phyloP scores from a whole-genome alignment of 2,797 vertebrate genomes.

The Acanthis flammea region DNA sequence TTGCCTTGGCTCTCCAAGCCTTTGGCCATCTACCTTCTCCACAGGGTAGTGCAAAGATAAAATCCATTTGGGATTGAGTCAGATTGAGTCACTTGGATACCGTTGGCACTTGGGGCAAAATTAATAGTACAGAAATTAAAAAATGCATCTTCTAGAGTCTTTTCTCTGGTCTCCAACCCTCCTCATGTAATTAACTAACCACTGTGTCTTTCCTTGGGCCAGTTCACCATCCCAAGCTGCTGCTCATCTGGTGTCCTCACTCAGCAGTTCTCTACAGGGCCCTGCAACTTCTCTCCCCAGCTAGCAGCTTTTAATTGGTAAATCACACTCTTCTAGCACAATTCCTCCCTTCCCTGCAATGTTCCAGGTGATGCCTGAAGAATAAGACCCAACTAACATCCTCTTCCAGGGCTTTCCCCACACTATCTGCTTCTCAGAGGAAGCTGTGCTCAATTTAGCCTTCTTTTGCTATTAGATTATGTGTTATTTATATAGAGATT shows the following conservation, averaged over 20 bases:
- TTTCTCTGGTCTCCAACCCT: not conserved
- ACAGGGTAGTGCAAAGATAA: not conserved
- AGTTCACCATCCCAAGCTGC: not conserved
- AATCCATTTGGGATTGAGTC: not conserved
- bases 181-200: not conserved
- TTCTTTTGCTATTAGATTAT: not conserved
- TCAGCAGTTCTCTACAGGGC: not conserved
- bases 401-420: not conserved
- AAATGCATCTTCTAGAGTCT: not conserved
- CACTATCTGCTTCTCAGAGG: not conserved
- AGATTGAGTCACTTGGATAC: not conserved
- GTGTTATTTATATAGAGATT: not conserved
- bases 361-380: not conserved
- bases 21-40: not conserved
- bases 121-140: not conserved
- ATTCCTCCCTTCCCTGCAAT: not conserved
- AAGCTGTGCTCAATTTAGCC: not conserved
- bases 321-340: not conserved
- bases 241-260: fast-evolving
- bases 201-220: not conserved
- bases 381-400: not conserved
- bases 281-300: not conserved
- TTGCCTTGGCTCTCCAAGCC: fast-evolving
- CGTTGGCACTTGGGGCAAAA: not conserved
- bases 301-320: not conserved